Base-by-base conservation (phyloP, 2,797 vertebrate species). In the Hemibagrus guttatus region DNA sequence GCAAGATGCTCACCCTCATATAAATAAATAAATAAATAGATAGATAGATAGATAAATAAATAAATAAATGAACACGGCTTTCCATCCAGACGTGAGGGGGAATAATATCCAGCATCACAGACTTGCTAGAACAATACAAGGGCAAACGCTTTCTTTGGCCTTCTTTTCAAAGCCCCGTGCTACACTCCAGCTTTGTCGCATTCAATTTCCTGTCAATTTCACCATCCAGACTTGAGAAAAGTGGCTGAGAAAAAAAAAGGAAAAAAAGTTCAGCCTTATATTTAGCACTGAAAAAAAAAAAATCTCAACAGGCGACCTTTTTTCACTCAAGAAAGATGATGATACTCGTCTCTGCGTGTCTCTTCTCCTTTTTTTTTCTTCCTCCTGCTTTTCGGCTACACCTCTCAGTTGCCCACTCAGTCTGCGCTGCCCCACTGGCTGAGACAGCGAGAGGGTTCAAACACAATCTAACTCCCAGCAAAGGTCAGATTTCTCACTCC, bases 401-500 rank as follows among this genome's bases (percentile, higher is more conserved):
- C 84, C 81, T 87, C 89, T 74, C 89, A 88, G 91, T 90, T 84
- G 90, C 93, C 92, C 89, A 84, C 90, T 93, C 90, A 89, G 92
- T 93, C 91, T 92, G 93, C 91, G 92, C 93, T 92, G 91, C 92
- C 46, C 89, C 93, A 93, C 94, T 94, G 94, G 92, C 93, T 92
- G 84, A 92, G 94, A 93, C 92, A 91, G 93, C 94, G 88, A 93
- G 94, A 94, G 93, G 95, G 94, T 94, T 95, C 95, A 95, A 95
- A 96, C 94, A 95, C 94, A 94, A 94, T 95, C 93, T 93, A 93
- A 94, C 95, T 95, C 94, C 93, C 93, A 78, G 94, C 95, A 96
- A 95, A 96, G 95, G 95, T 96, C 96, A 96, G 94, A 95, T 95
- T 96, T 96, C 94, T 95, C 95, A 95, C 95, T 95, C 95, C 88